Conservation (phyloP, 2,888 invertebrate genomes). For the Seira musarum region DNA sequence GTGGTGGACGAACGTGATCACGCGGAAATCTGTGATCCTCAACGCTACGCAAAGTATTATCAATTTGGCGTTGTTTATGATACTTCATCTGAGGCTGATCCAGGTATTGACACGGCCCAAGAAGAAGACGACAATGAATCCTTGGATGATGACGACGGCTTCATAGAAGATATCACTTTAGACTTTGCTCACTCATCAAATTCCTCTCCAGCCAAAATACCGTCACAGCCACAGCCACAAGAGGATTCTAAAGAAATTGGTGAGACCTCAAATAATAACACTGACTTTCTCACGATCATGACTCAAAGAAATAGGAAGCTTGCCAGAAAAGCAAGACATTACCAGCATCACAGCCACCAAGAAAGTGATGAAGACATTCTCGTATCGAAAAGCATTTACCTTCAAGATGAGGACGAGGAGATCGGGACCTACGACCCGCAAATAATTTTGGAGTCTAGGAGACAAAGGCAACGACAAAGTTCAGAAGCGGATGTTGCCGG, state of each 20-base stretch:
- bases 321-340: conserved; percentile 40
- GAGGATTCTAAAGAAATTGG: neutral
- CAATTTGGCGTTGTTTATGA: conserved; percentile 70
- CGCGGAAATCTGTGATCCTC: conserved; percentile 68
- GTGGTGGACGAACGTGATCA: conserved; percentile 60
- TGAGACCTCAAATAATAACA: conserved; percentile 24
- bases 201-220: conserved; percentile 18
- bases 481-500: neutral
- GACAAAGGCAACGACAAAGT: conserved; percentile 2
- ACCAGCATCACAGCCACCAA: conserved; percentile 17
- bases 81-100: conserved; percentile 56
- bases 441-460: conserved; percentile 35
- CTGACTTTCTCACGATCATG: conserved; percentile 46
- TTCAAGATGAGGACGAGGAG: conserved; percentile 64
- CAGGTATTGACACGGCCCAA: conserved; percentile 51
- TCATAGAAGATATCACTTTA: conserved; percentile 44
- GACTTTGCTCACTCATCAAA: conserved; percentile 24
- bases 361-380: conserved; percentile 36
- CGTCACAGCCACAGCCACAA: neutral
- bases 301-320: conserved; percentile 44
- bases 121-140: conserved; percentile 31
- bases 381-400: conserved; percentile 60
- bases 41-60: conserved; percentile 69
- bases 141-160: conserved; percentile 37
- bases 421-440: conserved; percentile 67